phyloP scores from a whole-genome alignment of 2,113 vertebrate species.

The Nothocercus nigrocapillus region DNA sequence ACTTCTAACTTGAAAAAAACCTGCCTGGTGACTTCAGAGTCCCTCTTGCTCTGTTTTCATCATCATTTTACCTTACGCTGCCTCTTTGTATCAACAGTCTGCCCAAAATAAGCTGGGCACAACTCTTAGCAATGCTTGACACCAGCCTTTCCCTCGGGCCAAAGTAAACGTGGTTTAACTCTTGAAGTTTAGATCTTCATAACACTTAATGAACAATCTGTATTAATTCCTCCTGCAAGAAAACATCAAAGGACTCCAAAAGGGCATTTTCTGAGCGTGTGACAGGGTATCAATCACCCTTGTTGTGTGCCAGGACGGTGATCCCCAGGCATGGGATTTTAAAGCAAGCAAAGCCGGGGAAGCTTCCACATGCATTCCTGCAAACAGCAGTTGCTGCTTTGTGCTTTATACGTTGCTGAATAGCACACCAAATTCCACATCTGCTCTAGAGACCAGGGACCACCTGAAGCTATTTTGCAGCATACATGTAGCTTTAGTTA shows the following conservation, averaged over 20 bases:
- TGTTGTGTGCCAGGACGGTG: background rate
- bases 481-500: background rate
- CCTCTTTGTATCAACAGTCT: background rate
- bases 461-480: background rate
- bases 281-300: background rate
- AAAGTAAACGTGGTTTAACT: accelerated
- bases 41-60: background rate
- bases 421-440: accelerated
- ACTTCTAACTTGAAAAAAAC: background rate
- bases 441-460: background rate
- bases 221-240: background rate
- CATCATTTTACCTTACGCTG: background rate
- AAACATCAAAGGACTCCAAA: background rate
- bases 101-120: background rate
- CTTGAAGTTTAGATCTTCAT: background rate
- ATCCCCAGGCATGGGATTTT: background rate
- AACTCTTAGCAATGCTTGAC: background rate
- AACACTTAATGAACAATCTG: background rate
- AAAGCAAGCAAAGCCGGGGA: background rate
- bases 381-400: accelerated
- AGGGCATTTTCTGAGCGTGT: background rate
- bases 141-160: background rate
- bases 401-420: background rate
- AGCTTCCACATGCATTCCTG: background rate
- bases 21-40: background rate